Evolutionary conservation across 2,797 vertebrate genomes (phyloP).

Genomic region (Gallinago solitaria): DNA sequence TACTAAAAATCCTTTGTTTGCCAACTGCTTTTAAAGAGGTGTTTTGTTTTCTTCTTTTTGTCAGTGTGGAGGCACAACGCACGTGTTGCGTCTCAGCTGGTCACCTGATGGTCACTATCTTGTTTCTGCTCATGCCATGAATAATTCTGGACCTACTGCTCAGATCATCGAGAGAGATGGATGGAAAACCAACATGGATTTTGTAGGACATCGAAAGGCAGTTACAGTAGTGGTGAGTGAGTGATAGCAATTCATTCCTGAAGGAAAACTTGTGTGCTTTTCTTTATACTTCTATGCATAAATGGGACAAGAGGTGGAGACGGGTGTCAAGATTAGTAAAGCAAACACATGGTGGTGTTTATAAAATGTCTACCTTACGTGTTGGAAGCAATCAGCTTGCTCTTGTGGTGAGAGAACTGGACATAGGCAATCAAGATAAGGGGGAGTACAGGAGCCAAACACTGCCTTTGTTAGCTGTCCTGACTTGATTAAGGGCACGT

Average conservation of each 20-base stretch:
- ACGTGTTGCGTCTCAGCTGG: slow-evolving; percentile 96
- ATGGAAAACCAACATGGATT: slow-evolving; percentile 99
- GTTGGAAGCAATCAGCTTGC: background rate
- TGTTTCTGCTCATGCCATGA: slow-evolving; percentile 99
- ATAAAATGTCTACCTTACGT: background rate
- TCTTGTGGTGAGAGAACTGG: background rate
- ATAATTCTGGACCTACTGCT: slow-evolving; percentile 97
- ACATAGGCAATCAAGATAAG: background rate
- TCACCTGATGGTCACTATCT: slow-evolving; percentile 98
- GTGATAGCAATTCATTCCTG: background rate
- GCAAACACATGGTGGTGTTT: background rate
- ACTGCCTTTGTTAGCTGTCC: background rate
- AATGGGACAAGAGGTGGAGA: background rate
- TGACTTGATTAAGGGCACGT: background rate
- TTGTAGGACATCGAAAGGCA: slow-evolving; percentile 97
- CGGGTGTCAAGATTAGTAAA: background rate
- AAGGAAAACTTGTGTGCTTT: background rate
- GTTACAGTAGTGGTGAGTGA: slow-evolving; percentile 95
- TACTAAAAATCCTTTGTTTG: background rate
- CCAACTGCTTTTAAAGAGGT: background rate
- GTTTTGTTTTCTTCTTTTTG: background rate
- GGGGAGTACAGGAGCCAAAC: background rate
- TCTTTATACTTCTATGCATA: background rate
- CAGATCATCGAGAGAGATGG: slow-evolving; percentile 98
- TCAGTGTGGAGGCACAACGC: slow-evolving; percentile 97